phyloP scores from a whole-genome alignment of 2,888 invertebrate species.

The Cordylochernes scorpioides region DNA sequence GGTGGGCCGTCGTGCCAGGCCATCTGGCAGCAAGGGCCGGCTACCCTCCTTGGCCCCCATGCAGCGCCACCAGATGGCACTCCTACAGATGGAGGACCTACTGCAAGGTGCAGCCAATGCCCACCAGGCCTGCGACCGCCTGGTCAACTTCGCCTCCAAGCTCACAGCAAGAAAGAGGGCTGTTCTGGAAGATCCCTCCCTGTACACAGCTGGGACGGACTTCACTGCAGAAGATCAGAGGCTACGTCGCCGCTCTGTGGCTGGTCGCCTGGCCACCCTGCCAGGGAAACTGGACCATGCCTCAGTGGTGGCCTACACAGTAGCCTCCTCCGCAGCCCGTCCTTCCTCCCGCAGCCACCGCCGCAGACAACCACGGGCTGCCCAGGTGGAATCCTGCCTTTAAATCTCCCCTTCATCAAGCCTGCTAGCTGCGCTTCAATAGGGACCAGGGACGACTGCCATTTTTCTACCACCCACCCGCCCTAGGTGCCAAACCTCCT shows the following conservation, averaged over 20 bases:
- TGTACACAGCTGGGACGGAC: conserved; percentile 27
- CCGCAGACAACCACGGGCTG: too few species aligned
- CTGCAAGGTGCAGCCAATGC: conserved; percentile 33
- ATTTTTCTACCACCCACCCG: too few species aligned
- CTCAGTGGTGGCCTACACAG: conserved; percentile 51
- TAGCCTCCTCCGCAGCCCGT: conserved; percentile 25
- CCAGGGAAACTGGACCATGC: conserved; percentile 74
- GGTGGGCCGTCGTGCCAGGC: conserved; percentile 48
- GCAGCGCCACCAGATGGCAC: conserved; percentile 43
- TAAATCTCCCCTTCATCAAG: too few species aligned
- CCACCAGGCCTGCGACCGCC: conserved; percentile 37
- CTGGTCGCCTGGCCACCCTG: conserved; percentile 43
- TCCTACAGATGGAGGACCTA: conserved; percentile 45
- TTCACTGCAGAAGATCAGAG: conserved; percentile 24
- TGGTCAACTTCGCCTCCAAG: conserved; percentile 46
- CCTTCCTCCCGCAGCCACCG: too few species aligned
- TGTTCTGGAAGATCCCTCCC: conserved; percentile 49
- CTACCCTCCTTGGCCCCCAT: conserved; percentile 41
- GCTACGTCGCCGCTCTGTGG: conserved; percentile 35
- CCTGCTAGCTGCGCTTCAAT: too few species aligned
- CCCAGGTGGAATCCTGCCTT: too few species aligned
- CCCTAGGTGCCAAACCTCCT: too few species aligned
- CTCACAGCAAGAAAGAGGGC: conserved; percentile 53
- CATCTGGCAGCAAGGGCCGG: conserved; percentile 2
- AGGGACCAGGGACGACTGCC: too few species aligned